These are phyloP conservation scores for Globia sparganii DNA, from an alignment of 2,888 invertebrate species.

Conservation along the genomic window DNA sequence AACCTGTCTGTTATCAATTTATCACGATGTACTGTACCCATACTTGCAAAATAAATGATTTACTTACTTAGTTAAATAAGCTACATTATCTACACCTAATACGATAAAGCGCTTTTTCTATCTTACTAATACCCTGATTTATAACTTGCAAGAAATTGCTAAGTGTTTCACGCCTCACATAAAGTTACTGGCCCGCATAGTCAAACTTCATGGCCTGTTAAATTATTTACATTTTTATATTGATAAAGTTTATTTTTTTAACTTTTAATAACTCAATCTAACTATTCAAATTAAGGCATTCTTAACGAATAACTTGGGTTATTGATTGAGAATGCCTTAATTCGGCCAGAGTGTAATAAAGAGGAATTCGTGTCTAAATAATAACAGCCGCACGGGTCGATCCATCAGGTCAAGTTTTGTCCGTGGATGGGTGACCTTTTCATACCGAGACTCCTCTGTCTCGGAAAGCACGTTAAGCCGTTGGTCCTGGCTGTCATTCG, in stretches of 20 bases:
- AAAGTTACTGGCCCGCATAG: background rate
- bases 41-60: too few species aligned
- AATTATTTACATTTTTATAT: background rate
- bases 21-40: too few species aligned
- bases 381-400: too few species aligned
- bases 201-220: background rate
- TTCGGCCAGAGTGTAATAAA: background rate
- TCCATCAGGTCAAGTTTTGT: too few species aligned
- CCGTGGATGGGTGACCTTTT: too few species aligned
- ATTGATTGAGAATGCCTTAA: background rate
- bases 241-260: background rate
- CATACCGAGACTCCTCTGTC: too few species aligned
- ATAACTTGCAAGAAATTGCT: slow-evolving; percentile 4
- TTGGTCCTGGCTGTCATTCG: too few species aligned
- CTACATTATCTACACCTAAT: background rate
- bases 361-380: too few species aligned
- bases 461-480: too few species aligned
- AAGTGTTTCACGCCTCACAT: background rate
- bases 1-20: too few species aligned
- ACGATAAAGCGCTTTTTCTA: background rate
- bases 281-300: background rate
- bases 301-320: background rate
- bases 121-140: background rate
- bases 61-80: slow-evolving; percentile 6
- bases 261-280: background rate